These are phyloP conservation scores for Popillia japonica DNA, from an alignment of 1,140 invertebrate genomes.

Conservation along the genomic window DNA sequence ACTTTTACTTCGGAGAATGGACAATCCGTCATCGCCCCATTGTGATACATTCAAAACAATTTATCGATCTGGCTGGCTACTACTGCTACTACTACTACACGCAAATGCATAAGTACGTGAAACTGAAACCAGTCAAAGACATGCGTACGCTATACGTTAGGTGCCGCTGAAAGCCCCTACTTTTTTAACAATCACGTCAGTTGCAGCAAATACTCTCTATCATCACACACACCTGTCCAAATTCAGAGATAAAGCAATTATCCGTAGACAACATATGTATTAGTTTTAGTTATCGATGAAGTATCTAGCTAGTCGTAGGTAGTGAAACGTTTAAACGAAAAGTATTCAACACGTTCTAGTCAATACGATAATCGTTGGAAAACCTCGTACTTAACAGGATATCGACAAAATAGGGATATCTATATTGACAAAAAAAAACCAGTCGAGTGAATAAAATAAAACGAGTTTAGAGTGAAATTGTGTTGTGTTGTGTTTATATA, in stretches of 20 bases:
- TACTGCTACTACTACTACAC: neutral
- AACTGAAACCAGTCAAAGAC: neutral
- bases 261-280: conserved; percentile 1
- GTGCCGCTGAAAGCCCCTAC: conserved; percentile 18
- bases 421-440: neutral
- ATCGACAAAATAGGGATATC: neutral
- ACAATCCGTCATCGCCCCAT: neutral
- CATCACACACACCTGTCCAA: neutral
- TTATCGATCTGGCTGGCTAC: neutral
- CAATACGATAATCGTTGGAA: neutral
- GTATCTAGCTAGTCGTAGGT: neutral
- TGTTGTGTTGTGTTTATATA: neutral
- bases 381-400: neutral
- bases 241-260: neutral
- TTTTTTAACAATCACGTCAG: conserved; percentile 20
- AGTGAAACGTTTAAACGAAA: neutral
- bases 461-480: neutral
- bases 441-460: neutral
- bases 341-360: too few species aligned
- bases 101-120: neutral
- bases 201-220: conserved; percentile 11
- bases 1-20: too few species aligned
- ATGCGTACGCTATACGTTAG: conserved; percentile 22
- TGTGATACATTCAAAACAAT: neutral
- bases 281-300: neutral